A percentile compares a stretch with the other conserved stretches of the same genome.
Conservation (phyloP, 64 coral and sea anemone genomes). For the Dendronephthya gigantea region DNA sequence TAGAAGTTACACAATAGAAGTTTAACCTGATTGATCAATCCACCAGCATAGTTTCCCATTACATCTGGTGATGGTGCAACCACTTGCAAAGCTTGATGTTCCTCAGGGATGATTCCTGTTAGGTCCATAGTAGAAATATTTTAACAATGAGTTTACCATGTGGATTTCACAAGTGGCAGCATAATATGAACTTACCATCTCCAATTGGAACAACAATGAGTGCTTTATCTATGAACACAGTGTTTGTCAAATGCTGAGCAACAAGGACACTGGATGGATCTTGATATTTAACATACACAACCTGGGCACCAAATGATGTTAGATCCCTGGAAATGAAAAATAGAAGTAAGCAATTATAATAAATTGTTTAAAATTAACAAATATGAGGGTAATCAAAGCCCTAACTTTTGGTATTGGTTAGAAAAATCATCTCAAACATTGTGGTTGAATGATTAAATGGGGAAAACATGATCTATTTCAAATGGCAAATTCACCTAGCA, state of each 20-base stretch:
- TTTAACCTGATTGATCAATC: constrained; percentile 6
- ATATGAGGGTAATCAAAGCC: too few species aligned
- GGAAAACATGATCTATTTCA: too few species aligned
- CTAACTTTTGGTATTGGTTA: too few species aligned
- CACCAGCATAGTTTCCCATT: constrained; percentile 46
- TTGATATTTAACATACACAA: constrained; percentile 87
- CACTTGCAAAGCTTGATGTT: constrained; percentile 66
- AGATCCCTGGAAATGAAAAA: constrained; percentile 20
- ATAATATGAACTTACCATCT: constrained; percentile 70
- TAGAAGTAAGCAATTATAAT: neutral
- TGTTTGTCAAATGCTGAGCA: constrained; percentile 93
- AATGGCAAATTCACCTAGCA: too few species aligned
- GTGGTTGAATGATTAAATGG: too few species aligned
- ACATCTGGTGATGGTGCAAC: constrained; percentile 57
- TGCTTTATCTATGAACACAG: constrained; percentile 83
- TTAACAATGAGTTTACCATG: too few species aligned
- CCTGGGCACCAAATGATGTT: constrained; percentile 36
- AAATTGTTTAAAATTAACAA: too few species aligned
- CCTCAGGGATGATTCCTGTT: constrained; percentile 60
- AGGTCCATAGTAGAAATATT: neutral
- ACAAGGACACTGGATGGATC: constrained; percentile 73
- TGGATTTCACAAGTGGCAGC: neutral
- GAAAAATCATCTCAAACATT: too few species aligned
- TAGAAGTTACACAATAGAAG: too few species aligned
- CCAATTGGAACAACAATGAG: constrained; percentile 84